Percentiles rank a stretch among this genome's conserved stretches.
Evolutionary conservation across 1,140 invertebrate species (phyloP).

Genomic region (Meloidogyne hapla): DNA sequence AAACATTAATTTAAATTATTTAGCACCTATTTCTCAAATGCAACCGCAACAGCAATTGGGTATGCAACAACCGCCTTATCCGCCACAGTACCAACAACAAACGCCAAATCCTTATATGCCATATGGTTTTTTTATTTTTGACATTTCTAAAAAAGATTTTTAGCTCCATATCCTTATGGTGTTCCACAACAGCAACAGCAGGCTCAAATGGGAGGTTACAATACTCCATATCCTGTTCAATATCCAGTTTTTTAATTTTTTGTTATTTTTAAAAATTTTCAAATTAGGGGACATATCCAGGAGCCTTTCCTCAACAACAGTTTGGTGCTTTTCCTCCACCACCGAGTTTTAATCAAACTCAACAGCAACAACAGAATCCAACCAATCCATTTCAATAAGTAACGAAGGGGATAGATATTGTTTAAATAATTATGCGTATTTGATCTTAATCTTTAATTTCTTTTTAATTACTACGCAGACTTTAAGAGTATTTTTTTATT

Average conservation of each 20-base stretch:
- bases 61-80: slow-evolving; percentile 30
- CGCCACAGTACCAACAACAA: slow-evolving; percentile 40
- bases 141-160: not conserved
- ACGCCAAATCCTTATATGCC: slow-evolving; percentile 31
- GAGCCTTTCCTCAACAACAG: slow-evolving; percentile 34
- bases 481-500: no score
- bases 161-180: slow-evolving; percentile 30
- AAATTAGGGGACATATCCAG: slow-evolving; percentile 36
- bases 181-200: slow-evolving; percentile 28
- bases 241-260: slow-evolving; percentile 25
- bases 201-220: not conserved
- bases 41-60: slow-evolving; percentile 29
- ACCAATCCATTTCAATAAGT: slow-evolving; percentile 25
- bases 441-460: no score
- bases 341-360: slow-evolving; percentile 6
- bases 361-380: slow-evolving; percentile 33
- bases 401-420: not conserved
- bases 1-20: not conserved
- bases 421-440: no score
- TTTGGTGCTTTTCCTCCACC: slow-evolving; percentile 34
- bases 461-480: no score
- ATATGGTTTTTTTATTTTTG: slow-evolving; percentile 5
- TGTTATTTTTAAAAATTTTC: not conserved
- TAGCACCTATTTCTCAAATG: slow-evolving; percentile 32
- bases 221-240: slow-evolving; percentile 41